These are phyloP conservation scores for Dasysyrphus albostriatus DNA, from an alignment of 2,888 invertebrate species.

Conservation along the genomic window DNA sequence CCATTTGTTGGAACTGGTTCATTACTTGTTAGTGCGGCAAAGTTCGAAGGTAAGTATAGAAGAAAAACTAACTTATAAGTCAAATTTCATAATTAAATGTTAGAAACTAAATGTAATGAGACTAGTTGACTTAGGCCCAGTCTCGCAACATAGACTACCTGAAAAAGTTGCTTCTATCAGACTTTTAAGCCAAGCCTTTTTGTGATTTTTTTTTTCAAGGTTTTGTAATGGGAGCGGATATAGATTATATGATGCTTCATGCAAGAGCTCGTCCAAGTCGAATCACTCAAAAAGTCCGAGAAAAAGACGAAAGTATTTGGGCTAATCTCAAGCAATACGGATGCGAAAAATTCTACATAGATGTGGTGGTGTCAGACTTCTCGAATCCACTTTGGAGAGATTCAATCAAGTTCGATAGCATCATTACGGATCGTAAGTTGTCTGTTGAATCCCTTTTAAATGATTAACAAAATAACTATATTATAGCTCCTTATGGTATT, in stretches of 20 bases:
- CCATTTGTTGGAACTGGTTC: constrained; percentile 95
- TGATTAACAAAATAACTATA: not conserved
- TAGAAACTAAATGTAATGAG: no score
- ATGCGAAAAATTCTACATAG: constrained; percentile 90
- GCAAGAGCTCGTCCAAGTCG: constrained; percentile 92
- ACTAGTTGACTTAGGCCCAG: no score
- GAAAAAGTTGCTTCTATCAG: no score
- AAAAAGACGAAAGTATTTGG: constrained; percentile 93
- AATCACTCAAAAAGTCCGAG: constrained; percentile 90
- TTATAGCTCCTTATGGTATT: constrained; percentile 97
- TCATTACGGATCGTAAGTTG: constrained; percentile 97
- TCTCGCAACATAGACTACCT: no score
- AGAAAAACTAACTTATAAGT: not conserved
- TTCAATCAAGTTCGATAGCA: constrained; percentile 91
- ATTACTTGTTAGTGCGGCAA: constrained; percentile 93
- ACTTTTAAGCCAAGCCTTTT: no score
- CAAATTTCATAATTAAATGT: not conserved
- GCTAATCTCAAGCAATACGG: constrained; percentile 96
- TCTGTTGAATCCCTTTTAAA: not conserved
- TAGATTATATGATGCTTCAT: constrained; percentile 97
- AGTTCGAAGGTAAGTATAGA: constrained; percentile 88
- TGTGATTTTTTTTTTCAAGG: constrained; percentile 55
- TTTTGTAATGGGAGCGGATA: constrained; percentile 94
- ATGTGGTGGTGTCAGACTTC: constrained; percentile 96
- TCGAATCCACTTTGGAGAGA: constrained; percentile 92